These are phyloP conservation scores for Campylorhamphus procurvoides DNA, from an alignment of 2,113 vertebrate species.

Conservation along the genomic window DNA sequence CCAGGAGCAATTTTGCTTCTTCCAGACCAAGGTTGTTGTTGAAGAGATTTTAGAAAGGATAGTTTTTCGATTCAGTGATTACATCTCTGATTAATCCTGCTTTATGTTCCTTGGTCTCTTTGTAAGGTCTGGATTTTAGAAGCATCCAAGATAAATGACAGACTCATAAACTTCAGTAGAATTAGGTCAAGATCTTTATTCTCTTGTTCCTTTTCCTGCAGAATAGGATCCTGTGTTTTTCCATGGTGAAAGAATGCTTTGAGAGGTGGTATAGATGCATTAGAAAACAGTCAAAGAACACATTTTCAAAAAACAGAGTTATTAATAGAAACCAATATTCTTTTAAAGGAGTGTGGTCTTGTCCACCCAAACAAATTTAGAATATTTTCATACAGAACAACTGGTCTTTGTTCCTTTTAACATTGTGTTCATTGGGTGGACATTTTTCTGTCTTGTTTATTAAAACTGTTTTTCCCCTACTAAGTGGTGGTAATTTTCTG, in stretches of 20 bases:
- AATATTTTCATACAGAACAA: neutral
- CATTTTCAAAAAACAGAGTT: neutral
- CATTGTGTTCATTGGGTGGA: neutral
- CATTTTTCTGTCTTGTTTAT: neutral
- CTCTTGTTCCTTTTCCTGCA: neutral
- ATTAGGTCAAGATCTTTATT: neutral
- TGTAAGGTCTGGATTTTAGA: neutral
- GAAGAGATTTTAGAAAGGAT: neutral
- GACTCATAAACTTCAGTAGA: neutral
- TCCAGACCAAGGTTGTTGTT: neutral
- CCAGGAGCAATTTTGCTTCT: neutral
- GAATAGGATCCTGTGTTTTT: neutral
- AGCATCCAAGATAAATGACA: neutral
- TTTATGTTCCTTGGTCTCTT: neutral
- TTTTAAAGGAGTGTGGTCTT: neutral
- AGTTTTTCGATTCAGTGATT: neutral
- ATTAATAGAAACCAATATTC: neutral
- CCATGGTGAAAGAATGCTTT: neutral
- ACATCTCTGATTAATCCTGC: neutral
- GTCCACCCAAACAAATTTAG: neutral
- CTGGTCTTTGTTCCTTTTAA: neutral
- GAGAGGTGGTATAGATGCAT: neutral
- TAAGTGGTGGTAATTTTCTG: neutral
- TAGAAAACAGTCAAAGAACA: neutral
- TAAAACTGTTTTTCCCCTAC: accelerated